Evolutionary conservation across 2,888 invertebrate species (phyloP).

Genomic region (Drosophila falleni): DNA sequence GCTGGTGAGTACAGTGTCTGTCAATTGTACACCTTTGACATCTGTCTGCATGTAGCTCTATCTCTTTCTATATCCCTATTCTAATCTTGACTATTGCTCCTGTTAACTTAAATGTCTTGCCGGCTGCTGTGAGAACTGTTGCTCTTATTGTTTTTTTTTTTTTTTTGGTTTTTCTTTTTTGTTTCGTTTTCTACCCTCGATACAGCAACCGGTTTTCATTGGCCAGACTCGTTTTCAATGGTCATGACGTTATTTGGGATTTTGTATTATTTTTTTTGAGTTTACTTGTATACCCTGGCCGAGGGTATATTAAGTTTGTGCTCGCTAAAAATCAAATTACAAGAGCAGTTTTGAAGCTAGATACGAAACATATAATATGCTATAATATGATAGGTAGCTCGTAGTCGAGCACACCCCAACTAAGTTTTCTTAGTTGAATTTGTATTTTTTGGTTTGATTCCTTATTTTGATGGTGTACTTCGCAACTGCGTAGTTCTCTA

Average conservation of each 20-base stretch:
- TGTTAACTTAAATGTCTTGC: not conserved
- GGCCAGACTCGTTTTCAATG: conserved; percentile 43
- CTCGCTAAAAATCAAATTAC: not conserved
- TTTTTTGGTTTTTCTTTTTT: not conserved
- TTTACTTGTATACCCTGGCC: not conserved
- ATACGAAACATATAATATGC: too few relatives aligned
- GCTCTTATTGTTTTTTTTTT: not conserved
- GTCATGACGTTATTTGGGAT: conserved; percentile 43
- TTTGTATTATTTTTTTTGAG: conserved; percentile 5
- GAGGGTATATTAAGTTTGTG: too few relatives aligned
- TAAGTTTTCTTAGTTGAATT: not conserved
- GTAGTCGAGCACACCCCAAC: not conserved
- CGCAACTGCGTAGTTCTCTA: conserved; percentile 45
- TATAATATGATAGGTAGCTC: not conserved
- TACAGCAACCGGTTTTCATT: conserved; percentile 45
- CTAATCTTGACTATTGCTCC: not conserved
- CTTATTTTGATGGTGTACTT: conserved; percentile 9
- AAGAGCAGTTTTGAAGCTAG: not conserved
- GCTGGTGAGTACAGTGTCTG: conserved; percentile 79
- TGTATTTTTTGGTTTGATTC: conserved; percentile 7
- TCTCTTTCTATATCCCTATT: conserved; percentile 4
- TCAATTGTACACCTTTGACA: not conserved
- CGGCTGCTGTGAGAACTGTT: conserved; percentile 17
- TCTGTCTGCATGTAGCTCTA: not conserved
- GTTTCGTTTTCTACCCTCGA: not conserved